phyloP scores from a whole-genome alignment of 92 coral and sea anemone genomes.

The Phymanthus crucifer region DNA sequence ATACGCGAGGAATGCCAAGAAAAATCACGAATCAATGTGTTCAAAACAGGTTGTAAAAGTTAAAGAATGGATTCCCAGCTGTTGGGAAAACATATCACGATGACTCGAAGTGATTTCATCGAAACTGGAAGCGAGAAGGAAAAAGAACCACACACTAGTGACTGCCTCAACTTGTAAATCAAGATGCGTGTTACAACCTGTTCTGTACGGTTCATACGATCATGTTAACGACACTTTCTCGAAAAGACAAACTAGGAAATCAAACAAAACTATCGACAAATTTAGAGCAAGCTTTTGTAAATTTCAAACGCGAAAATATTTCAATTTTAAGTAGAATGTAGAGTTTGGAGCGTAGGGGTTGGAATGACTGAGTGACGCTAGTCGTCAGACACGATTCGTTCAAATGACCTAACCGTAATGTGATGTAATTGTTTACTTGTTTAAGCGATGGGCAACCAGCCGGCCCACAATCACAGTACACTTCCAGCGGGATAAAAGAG shows the following conservation, averaged over 20 bases:
- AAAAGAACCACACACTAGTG: neutral
- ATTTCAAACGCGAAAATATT: neutral
- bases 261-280: neutral
- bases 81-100: neutral
- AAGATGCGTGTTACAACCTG: constrained; percentile 29
- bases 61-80: neutral
- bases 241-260: neutral
- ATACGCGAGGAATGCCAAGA: neutral
- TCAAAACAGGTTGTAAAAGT: neutral
- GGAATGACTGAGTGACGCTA: constrained; percentile 58
- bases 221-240: neutral
- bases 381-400: constrained; percentile 62
- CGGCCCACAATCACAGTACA: constrained; percentile 27
- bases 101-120: constrained; percentile 1
- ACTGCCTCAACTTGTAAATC: neutral
- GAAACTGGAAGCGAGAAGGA: neutral
- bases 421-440: constrained; percentile 84
- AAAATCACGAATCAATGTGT: neutral
- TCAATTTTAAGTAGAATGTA: neutral
- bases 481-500: constrained; percentile 12
- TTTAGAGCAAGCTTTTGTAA: neutral
- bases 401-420: constrained; percentile 65
- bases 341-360: neutral
- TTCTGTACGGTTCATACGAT: constrained; percentile 1
- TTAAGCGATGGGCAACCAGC: constrained; percentile 45